Percentiles rank a stretch among this genome's conserved stretches.
Conservation (phyloP, 2,113 vertebrate genomes). For the Lathamus discolor region DNA sequence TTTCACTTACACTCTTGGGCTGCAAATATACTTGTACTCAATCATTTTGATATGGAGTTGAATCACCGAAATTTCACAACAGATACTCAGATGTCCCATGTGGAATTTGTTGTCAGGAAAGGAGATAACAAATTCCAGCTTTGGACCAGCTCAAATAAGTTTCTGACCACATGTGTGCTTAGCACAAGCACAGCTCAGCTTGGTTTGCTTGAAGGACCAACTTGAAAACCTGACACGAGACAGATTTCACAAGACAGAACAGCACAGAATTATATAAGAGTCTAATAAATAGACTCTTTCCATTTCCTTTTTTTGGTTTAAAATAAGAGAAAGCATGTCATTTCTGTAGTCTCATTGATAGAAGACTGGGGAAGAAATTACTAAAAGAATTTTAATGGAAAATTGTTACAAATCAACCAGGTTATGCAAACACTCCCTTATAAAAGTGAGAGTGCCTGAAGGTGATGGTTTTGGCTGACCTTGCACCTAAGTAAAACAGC, state of each 20-base stretch:
- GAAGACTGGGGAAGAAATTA: not conserved
- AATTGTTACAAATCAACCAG: not conserved
- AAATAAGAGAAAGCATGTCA: not conserved
- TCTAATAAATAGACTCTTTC: not conserved
- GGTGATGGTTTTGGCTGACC: not conserved
- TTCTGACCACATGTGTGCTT: not conserved
- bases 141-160: not conserved
- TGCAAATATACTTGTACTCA: slow-evolving; percentile 1
- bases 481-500: not conserved
- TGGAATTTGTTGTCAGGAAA: not conserved
- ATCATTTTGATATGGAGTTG: not conserved
- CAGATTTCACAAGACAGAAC: not conserved
- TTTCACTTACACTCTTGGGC: slow-evolving; percentile 14
- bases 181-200: not conserved
- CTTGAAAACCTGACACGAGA: not conserved
- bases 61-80: not conserved
- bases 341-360: not conserved
- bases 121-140: not conserved
- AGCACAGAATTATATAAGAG: not conserved
- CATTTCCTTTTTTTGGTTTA: not conserved
- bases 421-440: not conserved
- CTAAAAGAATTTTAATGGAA: not conserved
- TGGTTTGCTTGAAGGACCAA: not conserved
- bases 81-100: not conserved
- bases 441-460: not conserved